Evolutionary conservation across 2,888 invertebrate species (phyloP).

Genomic region (Mylabris sibirica): DNA sequence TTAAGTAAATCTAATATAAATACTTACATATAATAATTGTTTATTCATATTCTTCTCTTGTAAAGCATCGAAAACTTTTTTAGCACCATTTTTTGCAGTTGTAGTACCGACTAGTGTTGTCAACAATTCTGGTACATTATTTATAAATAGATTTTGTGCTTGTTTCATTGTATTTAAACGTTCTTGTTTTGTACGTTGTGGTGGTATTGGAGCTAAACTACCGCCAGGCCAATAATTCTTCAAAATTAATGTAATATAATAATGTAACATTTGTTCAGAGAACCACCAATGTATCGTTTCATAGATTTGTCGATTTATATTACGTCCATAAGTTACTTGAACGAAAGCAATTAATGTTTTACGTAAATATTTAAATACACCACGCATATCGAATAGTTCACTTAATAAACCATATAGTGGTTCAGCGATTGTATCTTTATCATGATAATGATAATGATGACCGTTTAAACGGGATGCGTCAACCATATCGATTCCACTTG

Average conservation of each 20-base stretch:
- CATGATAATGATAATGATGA: constrained; percentile 63
- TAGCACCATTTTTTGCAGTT: constrained; percentile 82
- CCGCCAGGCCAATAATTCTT: constrained; percentile 93
- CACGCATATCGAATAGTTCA: constrained; percentile 90
- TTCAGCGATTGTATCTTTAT: constrained; percentile 87
- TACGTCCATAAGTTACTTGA: constrained; percentile 69
- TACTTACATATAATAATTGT: constrained; percentile 88
- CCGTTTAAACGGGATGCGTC: constrained; percentile 47
- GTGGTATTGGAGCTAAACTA: constrained; percentile 68
- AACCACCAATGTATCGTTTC: constrained; percentile 88
- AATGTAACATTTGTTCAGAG: constrained; percentile 90
- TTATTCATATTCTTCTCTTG: constrained; percentile 88
- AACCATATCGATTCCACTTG: constrained; percentile 58
- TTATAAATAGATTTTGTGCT: constrained; percentile 73
- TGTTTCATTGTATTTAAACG: constrained; percentile 74
- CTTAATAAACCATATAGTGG: constrained; percentile 87
- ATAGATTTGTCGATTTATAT: constrained; percentile 89
- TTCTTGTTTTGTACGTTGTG: constrained; percentile 67
- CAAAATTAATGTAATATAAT: constrained; percentile 81
- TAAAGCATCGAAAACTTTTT: constrained; percentile 85
- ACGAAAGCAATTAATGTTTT: constrained; percentile 90
- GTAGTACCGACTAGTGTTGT: constrained; percentile 86
- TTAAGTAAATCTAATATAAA: neutral
- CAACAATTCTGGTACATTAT: constrained; percentile 80
- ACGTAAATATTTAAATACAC: constrained; percentile 86